phyloP scores from a whole-genome alignment of 2,888 invertebrate species.

The Theretra japonica region DNA sequence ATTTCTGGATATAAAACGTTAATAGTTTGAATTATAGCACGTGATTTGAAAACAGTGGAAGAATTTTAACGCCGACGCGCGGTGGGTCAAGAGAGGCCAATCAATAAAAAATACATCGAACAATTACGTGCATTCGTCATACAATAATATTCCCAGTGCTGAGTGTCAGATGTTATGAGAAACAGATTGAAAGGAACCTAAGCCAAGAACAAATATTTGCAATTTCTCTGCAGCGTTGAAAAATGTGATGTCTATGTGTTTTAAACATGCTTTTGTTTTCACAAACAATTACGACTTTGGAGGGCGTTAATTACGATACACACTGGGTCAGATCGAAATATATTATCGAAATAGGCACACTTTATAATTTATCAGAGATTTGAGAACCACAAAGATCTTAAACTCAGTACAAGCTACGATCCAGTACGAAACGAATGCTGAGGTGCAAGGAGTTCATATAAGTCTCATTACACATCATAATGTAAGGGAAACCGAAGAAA shows the following conservation, averaged over 20 bases:
- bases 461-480: background rate
- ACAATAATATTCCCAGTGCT: background rate
- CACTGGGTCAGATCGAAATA: too few relatives aligned
- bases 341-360: too few relatives aligned
- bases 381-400: too few relatives aligned
- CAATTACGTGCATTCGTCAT: background rate
- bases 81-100: background rate
- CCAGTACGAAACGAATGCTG: too few relatives aligned
- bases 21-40: background rate
- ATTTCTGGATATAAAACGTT: background rate
- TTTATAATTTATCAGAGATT: too few relatives aligned
- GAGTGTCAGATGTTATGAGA: background rate
- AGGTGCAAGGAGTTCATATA: background rate
- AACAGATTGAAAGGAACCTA: background rate
- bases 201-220: background rate
- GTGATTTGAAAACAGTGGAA: background rate
- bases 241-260: too few relatives aligned
- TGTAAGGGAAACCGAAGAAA: too few relatives aligned
- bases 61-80: background rate
- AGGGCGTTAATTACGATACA: too few relatives aligned
- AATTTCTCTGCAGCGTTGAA: background rate
- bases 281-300: too few relatives aligned
- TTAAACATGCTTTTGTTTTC: too few relatives aligned
- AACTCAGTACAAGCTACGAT: too few relatives aligned
- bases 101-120: background rate